Evolutionary conservation across 1,140 invertebrate species (phyloP).

Genomic region (Diabrotica undecimpunctata): DNA sequence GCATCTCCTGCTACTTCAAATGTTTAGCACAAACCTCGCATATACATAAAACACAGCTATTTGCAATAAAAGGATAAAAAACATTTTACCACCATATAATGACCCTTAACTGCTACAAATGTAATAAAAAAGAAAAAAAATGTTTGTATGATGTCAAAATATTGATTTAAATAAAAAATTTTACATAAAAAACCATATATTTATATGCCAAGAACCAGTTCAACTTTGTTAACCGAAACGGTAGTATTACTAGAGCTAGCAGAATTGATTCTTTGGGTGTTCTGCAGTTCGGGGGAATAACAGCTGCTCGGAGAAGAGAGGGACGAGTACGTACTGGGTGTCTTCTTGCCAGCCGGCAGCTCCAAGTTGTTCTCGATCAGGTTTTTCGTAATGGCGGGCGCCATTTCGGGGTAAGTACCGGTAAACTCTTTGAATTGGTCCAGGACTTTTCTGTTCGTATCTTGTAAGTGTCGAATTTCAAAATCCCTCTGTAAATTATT

Average conservation of each 20-base stretch:
- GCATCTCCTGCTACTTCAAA: too few species aligned
- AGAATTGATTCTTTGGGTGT: not conserved
- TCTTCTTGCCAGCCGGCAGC: conserved; percentile 26
- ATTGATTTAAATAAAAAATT: too few species aligned
- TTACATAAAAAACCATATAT: too few species aligned
- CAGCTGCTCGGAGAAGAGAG: not conserved
- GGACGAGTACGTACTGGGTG: conserved; percentile 8
- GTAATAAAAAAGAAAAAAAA: too few species aligned
- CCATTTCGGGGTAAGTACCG: conserved; percentile 38
- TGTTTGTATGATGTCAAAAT: too few species aligned
- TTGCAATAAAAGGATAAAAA: too few species aligned
- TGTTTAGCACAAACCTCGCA: too few species aligned
- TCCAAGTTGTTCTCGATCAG: conserved; percentile 28
- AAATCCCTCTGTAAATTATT: conserved; percentile 41
- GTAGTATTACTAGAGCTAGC: not conserved
- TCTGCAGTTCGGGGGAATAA: not conserved
- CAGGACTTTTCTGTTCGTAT: conserved; percentile 43
- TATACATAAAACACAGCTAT: too few species aligned
- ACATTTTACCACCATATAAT: too few species aligned
- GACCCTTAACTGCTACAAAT: too few species aligned
- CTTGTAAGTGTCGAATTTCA: conserved; percentile 39
- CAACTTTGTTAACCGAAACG: conserved; percentile 7
- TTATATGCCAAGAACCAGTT: not conserved
- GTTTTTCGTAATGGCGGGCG: conserved; percentile 32
- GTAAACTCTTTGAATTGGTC: conserved; percentile 46